A percentile compares a stretch with the other conserved stretches of the same genome.
Evolutionary conservation across 2,113 vertebrate species (phyloP).

Genomic region (Psittacula cyanocephala): DNA sequence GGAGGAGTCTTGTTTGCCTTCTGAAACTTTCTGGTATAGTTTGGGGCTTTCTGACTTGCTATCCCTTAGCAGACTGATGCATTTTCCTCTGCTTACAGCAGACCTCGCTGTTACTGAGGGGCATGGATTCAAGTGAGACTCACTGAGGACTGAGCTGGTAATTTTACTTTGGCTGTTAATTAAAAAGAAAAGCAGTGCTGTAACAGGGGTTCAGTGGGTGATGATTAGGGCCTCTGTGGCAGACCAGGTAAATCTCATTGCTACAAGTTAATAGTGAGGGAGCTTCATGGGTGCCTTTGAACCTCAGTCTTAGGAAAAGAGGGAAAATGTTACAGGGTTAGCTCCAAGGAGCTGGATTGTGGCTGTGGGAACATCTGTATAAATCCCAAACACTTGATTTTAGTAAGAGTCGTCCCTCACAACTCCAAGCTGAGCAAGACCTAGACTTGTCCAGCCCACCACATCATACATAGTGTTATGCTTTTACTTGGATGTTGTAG

Average conservation of each 20-base stretch:
- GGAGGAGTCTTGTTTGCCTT: neutral
- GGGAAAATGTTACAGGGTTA: neutral
- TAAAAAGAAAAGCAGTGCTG: neutral
- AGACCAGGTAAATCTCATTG: neutral
- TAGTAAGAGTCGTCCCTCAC: neutral
- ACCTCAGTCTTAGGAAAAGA: neutral
- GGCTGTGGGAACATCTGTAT: neutral
- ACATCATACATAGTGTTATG: neutral
- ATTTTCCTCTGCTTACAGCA: slow-evolving; percentile 11
- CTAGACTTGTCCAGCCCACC: neutral
- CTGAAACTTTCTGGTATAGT: neutral
- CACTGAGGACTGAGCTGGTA: neutral
- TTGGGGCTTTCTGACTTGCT: neutral
- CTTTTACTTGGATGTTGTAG: neutral
- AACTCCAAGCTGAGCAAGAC: neutral
- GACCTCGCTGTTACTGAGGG: neutral
- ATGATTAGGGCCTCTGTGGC: neutral
- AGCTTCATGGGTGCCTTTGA: neutral
- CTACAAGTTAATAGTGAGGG: neutral
- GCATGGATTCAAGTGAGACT: neutral
- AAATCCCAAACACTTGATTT: neutral
- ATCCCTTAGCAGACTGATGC: neutral
- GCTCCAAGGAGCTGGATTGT: neutral
- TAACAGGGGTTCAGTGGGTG: neutral
- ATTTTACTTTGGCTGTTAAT: slow-evolving; percentile 35